Percentiles rank a stretch among this genome's conserved stretches.
These are phyloP conservation scores for Liodrosophila aerea DNA, from an alignment of 2,888 invertebrate species.

Conservation along the genomic window DNA sequence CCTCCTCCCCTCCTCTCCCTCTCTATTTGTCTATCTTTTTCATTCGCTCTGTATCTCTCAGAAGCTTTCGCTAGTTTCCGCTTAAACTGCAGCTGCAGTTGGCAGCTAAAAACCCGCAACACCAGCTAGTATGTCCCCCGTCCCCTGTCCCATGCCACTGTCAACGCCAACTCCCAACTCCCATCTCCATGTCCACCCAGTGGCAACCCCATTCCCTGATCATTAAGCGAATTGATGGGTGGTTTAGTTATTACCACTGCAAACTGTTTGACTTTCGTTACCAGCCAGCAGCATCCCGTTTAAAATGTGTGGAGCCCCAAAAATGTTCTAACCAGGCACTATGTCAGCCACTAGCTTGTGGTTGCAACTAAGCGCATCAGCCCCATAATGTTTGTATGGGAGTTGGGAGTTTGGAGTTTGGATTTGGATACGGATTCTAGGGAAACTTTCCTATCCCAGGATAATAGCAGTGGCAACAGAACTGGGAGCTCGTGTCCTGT, in stretches of 20 bases:
- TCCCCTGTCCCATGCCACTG: slow-evolving; percentile 5
- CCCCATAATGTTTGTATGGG: background rate
- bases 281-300: slow-evolving; percentile 16
- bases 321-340: background rate
- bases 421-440: background rate
- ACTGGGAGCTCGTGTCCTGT: slow-evolving; percentile 14
- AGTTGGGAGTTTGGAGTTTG: background rate
- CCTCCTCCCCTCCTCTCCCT: slow-evolving; percentile 4
- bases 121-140: no score
- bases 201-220: slow-evolving; percentile 11
- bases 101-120: slow-evolving; percentile 26
- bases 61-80: slow-evolving; percentile 42
- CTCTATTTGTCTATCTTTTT: no score
- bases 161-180: background rate
- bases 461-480: no score
- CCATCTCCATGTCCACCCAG: background rate
- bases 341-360: slow-evolving; percentile 35
- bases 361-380: slow-evolving; percentile 23
- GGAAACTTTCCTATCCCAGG: no score
- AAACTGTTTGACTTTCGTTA: slow-evolving; percentile 46
- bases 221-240: slow-evolving; percentile 59
- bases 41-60: no score
- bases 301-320: slow-evolving; percentile 1
- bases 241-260: slow-evolving; percentile 54
- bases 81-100: slow-evolving; percentile 36